Evolutionary conservation across 2,888 invertebrate species (phyloP).

Genomic region (Acronicta psi): DNA sequence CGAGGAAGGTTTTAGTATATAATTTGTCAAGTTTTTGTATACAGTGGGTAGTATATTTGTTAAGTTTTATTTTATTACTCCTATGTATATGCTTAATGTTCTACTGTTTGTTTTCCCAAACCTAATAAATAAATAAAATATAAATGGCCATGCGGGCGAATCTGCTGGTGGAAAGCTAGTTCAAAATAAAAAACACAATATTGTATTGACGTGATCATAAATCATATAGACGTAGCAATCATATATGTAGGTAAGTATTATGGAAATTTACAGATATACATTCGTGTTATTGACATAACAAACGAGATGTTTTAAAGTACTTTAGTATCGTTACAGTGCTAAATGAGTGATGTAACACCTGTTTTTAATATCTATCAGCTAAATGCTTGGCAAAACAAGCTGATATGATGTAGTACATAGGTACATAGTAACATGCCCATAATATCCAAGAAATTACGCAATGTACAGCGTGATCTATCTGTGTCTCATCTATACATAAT

Average conservation of each 20-base stretch:
- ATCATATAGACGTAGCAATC: not conserved
- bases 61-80: too few species aligned
- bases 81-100: too few species aligned
- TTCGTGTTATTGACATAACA: constrained; percentile 13
- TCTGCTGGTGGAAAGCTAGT: too few species aligned
- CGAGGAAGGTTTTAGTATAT: too few species aligned
- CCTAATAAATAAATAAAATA: too few species aligned
- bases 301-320: constrained; percentile 26
- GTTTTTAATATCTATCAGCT: constrained; percentile 32
- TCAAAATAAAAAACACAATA: too few species aligned
- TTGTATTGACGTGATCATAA: too few species aligned
- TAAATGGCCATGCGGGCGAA: too few species aligned
- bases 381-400: constrained; percentile 36
- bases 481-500: not conserved
- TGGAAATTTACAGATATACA: constrained; percentile 6
- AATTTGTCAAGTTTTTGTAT: too few species aligned
- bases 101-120: too few species aligned
- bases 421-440: constrained; percentile 4
- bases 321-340: constrained; percentile 12
- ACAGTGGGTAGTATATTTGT: too few species aligned
- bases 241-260: not conserved
- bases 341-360: constrained; percentile 39
- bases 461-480: constrained; percentile 19
- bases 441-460: constrained; percentile 16
- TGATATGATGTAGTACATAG: constrained; percentile 23